Percentiles rank a stretch among this genome's conserved stretches.
phyloP scores from a whole-genome alignment of 1,140 invertebrate species.

The Bombus sibiricus region DNA sequence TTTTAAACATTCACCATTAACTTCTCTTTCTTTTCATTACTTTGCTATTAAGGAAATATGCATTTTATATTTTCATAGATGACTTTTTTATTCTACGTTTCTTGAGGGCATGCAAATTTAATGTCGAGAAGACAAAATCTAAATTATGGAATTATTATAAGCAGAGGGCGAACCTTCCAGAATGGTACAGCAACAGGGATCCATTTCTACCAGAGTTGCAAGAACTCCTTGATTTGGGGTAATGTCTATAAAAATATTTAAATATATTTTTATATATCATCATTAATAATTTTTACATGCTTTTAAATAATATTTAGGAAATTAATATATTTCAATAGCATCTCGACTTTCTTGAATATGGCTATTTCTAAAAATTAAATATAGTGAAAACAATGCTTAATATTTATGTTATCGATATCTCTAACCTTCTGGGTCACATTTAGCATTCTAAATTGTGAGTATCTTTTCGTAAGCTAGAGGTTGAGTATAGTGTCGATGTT shows the following conservation, averaged over 20 bases:
- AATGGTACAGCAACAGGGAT: slow-evolving; percentile 86
- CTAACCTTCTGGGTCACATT: neutral
- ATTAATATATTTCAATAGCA: too few species aligned
- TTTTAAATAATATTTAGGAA: neutral
- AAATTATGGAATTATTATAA: slow-evolving; percentile 85
- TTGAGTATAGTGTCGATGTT: neutral
- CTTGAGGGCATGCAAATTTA: slow-evolving; percentile 85
- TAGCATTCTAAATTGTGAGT: neutral
- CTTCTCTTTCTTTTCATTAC: neutral
- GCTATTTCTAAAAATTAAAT: neutral
- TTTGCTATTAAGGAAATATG: too few species aligned
- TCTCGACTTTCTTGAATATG: neutral
- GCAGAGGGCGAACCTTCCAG: slow-evolving; percentile 82
- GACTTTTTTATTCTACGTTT: slow-evolving; percentile 85
- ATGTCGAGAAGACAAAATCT: slow-evolving; percentile 83
- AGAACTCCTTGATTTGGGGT: slow-evolving; percentile 84
- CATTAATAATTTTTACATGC: neutral
- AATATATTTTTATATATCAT: neutral
- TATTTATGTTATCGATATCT: neutral
- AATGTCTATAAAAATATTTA: slow-evolving; percentile 41
- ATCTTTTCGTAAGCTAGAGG: neutral
- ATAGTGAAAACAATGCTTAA: neutral
- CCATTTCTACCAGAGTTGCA: slow-evolving; percentile 84
- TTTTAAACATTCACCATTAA: too few species aligned
- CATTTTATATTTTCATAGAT: slow-evolving; percentile 70